Evolutionary conservation across 2,113 vertebrate species (phyloP).

Genomic region (Raja brachyura): DNA sequence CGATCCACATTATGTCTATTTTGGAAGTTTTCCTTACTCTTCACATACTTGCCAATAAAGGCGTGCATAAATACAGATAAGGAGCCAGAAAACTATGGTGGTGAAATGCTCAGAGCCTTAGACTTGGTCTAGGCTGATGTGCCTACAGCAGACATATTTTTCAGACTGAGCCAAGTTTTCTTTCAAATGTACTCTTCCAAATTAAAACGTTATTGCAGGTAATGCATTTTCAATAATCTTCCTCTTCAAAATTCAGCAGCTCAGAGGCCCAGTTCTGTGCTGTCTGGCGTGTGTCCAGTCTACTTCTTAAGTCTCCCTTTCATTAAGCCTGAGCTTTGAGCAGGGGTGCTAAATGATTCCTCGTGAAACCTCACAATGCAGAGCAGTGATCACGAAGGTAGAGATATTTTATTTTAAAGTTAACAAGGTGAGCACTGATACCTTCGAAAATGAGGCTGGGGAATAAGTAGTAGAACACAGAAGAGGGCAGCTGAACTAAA

Average conservation of each 20-base stretch:
- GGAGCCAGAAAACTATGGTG: neutral
- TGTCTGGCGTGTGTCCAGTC: neutral
- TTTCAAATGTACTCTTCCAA: neutral
- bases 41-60: neutral
- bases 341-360: neutral
- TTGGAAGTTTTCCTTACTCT: neutral
- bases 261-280: neutral
- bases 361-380: neutral
- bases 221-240: neutral
- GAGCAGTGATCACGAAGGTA: neutral
- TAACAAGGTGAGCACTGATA: no score
- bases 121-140: neutral
- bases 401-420: no score
- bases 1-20: neutral
- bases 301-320: neutral
- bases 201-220: neutral
- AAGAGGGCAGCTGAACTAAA: no score
- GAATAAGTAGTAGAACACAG: no score
- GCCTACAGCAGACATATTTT: neutral
- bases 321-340: neutral
- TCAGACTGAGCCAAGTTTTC: neutral
- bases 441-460: no score
- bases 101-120: neutral
- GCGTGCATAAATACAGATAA: neutral
- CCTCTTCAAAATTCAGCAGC: neutral